Conservation (phyloP, 2,888 invertebrate species). For the Apomyelois bistriatella region DNA sequence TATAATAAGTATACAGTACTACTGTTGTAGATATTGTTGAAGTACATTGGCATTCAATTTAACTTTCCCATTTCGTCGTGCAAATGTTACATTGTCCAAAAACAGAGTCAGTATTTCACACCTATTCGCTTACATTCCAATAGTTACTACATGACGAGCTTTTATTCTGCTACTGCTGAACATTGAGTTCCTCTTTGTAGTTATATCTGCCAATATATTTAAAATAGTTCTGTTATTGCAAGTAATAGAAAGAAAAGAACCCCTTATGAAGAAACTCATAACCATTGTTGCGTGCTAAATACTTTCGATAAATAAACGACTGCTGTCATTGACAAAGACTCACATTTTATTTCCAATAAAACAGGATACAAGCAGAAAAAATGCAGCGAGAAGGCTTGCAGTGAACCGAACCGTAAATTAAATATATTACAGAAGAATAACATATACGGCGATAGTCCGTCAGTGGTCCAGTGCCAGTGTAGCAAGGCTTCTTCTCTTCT, state of each 20-base stretch:
- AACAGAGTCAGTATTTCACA: too few relatives aligned
- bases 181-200: too few relatives aligned
- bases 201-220: too few relatives aligned
- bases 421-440: neutral
- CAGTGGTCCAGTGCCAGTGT: too few relatives aligned
- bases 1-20: too few relatives aligned
- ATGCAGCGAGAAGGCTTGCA: neutral
- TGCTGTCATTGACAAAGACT: conserved; percentile 8
- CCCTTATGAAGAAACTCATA: neutral
- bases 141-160: too few relatives aligned
- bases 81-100: neutral
- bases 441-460: neutral
- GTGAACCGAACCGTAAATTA: neutral
- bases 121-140: too few relatives aligned
- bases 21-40: neutral
- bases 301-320: conserved; percentile 3
- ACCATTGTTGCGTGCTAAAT: conserved; percentile 3
- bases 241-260: too few relatives aligned
- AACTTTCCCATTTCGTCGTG: neutral
- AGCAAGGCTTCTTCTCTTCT: too few relatives aligned
- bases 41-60: neutral
- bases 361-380: neutral
- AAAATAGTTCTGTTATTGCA: too few relatives aligned
- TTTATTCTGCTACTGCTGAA: too few relatives aligned
- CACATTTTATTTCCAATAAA: neutral